Base-by-base conservation (phyloP, 2,797 vertebrate species). In the Danio aesculapii region DNA sequence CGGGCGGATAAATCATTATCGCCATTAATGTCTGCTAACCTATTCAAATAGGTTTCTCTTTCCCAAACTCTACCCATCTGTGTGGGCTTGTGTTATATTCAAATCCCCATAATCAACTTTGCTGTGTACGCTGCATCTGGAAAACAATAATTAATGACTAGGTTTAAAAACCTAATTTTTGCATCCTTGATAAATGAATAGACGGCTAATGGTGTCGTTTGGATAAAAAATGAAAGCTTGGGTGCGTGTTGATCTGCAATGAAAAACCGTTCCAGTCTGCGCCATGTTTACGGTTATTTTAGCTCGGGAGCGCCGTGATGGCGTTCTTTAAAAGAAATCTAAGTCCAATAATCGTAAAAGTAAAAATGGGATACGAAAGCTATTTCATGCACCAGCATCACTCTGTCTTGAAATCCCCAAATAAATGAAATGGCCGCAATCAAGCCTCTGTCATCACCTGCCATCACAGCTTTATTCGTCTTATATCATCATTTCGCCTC, bases 61-160 rank as follows among this genome's bases (percentile, higher is more conserved):
- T 94, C 91, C 94, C 96, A 96, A 97, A 94, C 94, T 95, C 96
- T 95, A 96, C 95, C 96, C 97, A 96, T 98, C 95, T 98, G 96
- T 95, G 95, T 94, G 94, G 93, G 92, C 94, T 93, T 92, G 91
- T 91, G 90, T 94, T 95, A 95, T 94, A 96, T 95, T 96, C 95
- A 95, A 95, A 95, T 95, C 93, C 89, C 95, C 95, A 96, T 98
- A 97, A 98, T 98, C 97, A 96, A 96, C 96, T 96, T 96, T 94
- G 92, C 94, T 92, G 94, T 93, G 93, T 92, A 91, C 95, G 92
- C 94, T 95, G 96, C 95, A 97, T 98, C 96, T 96, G 96, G 96
- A 95, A 30, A 95, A 95, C 94, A 94, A 96, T 96, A 97, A 98
- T 97, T 97, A 96, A 98, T 96, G 95, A 92, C 92, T 93, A 95